These are phyloP conservation scores for Lagocephalus sceleratus DNA, from an alignment of 2,797 vertebrate species.

Conservation along the genomic window DNA sequence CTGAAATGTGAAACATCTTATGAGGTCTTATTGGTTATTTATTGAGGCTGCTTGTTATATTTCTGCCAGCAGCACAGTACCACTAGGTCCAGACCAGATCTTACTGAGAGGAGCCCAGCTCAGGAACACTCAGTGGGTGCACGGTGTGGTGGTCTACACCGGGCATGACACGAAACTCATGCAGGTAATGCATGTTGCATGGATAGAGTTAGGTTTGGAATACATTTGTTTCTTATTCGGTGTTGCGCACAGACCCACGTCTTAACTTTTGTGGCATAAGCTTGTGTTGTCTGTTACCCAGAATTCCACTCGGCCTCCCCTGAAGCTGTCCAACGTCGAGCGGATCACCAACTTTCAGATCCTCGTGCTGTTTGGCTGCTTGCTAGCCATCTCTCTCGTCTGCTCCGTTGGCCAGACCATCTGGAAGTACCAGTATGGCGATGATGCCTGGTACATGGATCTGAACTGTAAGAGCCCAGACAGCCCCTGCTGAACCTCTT, in stretches of 20 bases:
- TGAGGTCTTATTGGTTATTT: neutral
- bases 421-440: constrained; percentile 91
- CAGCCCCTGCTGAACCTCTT: constrained; percentile 52
- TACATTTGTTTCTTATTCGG: neutral
- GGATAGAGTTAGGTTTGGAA: neutral
- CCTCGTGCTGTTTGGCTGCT: constrained; percentile 94
- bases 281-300: constrained; percentile 52
- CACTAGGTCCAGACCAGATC: constrained; percentile 95
- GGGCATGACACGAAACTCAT: constrained; percentile 99
- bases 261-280: neutral
- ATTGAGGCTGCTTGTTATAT: constrained; percentile 18
- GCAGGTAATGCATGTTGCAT: constrained; percentile 80
- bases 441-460: constrained; percentile 96
- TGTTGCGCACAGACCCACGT: too few relatives aligned
- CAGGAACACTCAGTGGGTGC: constrained; percentile 97
- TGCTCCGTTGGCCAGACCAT: constrained; percentile 95
- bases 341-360: constrained; percentile 98
- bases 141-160: constrained; percentile 96
- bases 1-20: too few relatives aligned
- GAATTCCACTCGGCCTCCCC: constrained; percentile 96
- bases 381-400: constrained; percentile 94
- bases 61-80: constrained; percentile 79
- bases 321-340: constrained; percentile 98
- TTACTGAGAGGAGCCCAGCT: constrained; percentile 94
- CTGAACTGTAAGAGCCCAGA: constrained; percentile 89